A percentile compares a stretch with the other conserved stretches of the same genome.
Evolutionary conservation across 2,888 invertebrate species (phyloP).

Genomic region (Thereva unica): DNA sequence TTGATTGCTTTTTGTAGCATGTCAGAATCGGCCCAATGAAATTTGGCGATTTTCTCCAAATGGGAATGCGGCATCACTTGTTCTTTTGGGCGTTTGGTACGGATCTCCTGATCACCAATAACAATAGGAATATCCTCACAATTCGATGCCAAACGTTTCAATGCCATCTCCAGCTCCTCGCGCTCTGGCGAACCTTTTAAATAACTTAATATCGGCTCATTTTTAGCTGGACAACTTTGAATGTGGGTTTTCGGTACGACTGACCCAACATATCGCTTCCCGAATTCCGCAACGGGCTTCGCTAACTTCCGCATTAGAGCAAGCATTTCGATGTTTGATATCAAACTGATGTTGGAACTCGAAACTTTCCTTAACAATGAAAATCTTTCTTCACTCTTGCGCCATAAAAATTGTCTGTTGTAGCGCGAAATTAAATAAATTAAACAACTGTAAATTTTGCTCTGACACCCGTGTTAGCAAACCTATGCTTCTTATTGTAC

Average conservation of each 20-base stretch:
- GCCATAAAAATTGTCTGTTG: too few relatives aligned
- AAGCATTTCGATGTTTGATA: too few relatives aligned
- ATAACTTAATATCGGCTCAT: constrained; percentile 79
- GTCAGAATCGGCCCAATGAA: constrained; percentile 82
- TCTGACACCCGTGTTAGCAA: too few relatives aligned
- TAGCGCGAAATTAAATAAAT: too few relatives aligned
- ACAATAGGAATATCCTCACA: constrained; percentile 88
- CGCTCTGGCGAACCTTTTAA: constrained; percentile 81
- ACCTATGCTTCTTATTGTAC: too few relatives aligned
- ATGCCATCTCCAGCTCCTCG: constrained; percentile 67
- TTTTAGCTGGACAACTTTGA: constrained; percentile 68
- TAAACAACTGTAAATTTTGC: too few relatives aligned
- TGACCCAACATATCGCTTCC: constrained; percentile 60
- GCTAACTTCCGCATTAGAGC: too few relatives aligned
- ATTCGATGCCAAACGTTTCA: constrained; percentile 66
- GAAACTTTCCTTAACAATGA: too few relatives aligned
- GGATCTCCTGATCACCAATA: constrained; percentile 83
- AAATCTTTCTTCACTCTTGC: too few relatives aligned
- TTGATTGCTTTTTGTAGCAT: constrained; percentile 82
- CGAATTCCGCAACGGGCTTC: background rate
- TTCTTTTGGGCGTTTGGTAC: constrained; percentile 70
- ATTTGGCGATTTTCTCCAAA: constrained; percentile 80
- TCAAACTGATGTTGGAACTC: too few relatives aligned
- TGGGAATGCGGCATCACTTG: constrained; percentile 91
- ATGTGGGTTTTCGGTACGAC: constrained; percentile 67